Conservation (phyloP, 2,113 vertebrate genomes). For the Spea bombifrons region DNA sequence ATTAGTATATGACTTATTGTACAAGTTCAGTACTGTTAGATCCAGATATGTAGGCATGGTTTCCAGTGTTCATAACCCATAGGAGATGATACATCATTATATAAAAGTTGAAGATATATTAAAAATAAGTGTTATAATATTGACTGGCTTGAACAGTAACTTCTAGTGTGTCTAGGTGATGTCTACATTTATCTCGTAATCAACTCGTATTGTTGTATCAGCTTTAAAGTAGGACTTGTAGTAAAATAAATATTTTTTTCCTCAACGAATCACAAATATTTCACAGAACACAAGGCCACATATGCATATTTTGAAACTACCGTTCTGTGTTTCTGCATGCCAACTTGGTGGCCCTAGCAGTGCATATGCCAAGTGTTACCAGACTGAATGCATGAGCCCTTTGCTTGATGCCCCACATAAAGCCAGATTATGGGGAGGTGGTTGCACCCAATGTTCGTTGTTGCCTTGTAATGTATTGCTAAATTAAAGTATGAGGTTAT, state of each 20-base stretch:
- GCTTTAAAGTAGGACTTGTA: too few species aligned
- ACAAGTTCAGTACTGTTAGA: too few species aligned
- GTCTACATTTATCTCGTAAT: slow-evolving; percentile 24
- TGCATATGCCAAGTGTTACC: slow-evolving; percentile 75
- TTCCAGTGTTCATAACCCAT: too few species aligned
- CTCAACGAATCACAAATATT: slow-evolving; percentile 7
- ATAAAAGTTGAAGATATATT: too few species aligned
- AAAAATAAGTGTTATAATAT: too few species aligned
- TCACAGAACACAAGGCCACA: slow-evolving; percentile 42
- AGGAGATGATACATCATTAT: too few species aligned
- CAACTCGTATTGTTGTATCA: too few species aligned
- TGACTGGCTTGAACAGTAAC: too few species aligned
- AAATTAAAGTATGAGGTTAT: slow-evolving; percentile 57
- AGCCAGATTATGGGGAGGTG: slow-evolving; percentile 97
- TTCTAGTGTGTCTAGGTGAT: not conserved
- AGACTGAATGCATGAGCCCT: slow-evolving; percentile 91
- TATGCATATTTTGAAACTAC: slow-evolving; percentile 48
- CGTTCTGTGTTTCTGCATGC: slow-evolving; percentile 79
- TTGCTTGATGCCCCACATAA: slow-evolving; percentile 97
- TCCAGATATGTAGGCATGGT: too few species aligned
- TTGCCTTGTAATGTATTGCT: slow-evolving; percentile 81
- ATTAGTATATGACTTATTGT: too few species aligned
- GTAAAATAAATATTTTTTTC: slow-evolving; percentile 23
- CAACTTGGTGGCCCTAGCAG: slow-evolving; percentile 72
- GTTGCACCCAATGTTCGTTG: slow-evolving; percentile 77